Percentiles rank a stretch among this genome's conserved stretches.
Conservation (phyloP, 2,113 vertebrate species). For the Plestiodon gilberti region DNA sequence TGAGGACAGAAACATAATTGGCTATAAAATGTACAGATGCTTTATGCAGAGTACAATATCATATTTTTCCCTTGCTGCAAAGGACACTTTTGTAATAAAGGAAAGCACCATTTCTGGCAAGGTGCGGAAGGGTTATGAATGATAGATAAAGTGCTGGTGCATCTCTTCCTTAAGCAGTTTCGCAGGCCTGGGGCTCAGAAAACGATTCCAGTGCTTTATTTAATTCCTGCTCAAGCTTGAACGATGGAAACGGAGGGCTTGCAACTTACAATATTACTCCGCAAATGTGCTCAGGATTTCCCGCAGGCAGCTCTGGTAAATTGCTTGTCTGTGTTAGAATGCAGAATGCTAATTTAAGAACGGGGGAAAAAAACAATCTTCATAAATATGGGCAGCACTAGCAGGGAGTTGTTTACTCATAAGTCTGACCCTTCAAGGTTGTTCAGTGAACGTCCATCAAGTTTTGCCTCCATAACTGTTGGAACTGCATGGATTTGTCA, state of each 20-base stretch:
- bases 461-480: not conserved
- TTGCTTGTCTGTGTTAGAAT: not conserved
- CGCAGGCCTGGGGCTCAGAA: not conserved
- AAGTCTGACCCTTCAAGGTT: not conserved
- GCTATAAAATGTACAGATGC: not conserved
- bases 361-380: not conserved
- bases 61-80: not conserved
- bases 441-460: not conserved
- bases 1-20: not conserved
- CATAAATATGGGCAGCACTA: conserved; percentile 28
- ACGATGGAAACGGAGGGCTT: not conserved
- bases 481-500: not conserved
- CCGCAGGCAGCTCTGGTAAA: conserved; percentile 20
- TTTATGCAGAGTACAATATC: not conserved
- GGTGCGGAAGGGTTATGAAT: conserved; percentile 18
- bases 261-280: not conserved
- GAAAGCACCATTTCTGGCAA: conserved; percentile 26
- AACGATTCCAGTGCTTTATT: conserved; percentile 23
- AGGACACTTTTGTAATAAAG: conserved; percentile 28
- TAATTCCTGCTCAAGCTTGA: conserved; percentile 47
- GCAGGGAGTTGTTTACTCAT: not conserved
- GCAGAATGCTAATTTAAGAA: conserved; percentile 22
- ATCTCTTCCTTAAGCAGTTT: conserved; percentile 38
- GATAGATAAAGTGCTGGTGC: conserved; percentile 9
- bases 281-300: conserved; percentile 21